phyloP scores from a whole-genome alignment of 2,888 invertebrate species.

The Hetaerina titia region DNA sequence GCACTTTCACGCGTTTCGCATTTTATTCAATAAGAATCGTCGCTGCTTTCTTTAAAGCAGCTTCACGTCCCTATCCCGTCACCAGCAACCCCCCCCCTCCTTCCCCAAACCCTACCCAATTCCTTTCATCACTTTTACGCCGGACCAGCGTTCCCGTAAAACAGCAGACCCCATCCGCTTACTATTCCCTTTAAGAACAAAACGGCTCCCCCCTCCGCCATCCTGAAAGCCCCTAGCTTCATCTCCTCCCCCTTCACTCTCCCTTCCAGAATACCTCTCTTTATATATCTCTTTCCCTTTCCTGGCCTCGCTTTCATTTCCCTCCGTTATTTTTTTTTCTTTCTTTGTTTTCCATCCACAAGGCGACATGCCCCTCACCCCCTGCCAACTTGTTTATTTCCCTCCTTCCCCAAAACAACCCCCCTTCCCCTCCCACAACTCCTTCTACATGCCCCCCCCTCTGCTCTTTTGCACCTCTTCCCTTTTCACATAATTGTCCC shows the following conservation, averaged over 20 bases:
- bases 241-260: neutral
- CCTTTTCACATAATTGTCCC: neutral
- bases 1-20: no score
- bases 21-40: no score
- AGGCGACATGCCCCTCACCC: neutral
- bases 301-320: neutral
- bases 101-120: no score
- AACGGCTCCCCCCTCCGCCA: neutral
- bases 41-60: no score
- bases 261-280: neutral
- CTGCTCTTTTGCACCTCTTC: neutral
- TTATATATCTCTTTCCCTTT: no score
- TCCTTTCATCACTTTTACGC: neutral
- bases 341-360: neutral
- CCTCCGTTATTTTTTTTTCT: neutral
- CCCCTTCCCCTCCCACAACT: neutral
- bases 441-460: neutral
- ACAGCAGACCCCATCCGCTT: neutral
- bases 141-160: neutral
- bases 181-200: constrained; percentile 5
- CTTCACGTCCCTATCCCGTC: no score
- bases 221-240: neutral
- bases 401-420: neutral
- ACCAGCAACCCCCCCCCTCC: no score
- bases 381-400: neutral